Base-by-base conservation (phyloP, 2,113 vertebrate genomes). In the Rattus norvegicus region DNA sequence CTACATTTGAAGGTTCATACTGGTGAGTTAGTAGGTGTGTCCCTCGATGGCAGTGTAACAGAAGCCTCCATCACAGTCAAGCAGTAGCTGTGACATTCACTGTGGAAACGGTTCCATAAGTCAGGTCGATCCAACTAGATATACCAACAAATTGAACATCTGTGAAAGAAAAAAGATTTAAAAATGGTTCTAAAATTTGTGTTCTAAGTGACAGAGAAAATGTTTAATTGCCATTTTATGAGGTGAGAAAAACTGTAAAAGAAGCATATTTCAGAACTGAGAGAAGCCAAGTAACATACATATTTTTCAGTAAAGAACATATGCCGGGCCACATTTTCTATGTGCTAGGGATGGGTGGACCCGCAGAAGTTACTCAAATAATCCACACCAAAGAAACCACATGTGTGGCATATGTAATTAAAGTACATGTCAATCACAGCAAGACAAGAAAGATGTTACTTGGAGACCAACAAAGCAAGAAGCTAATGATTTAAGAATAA, bases 361-460 rank as follows among this genome's bases (percentile, higher is more conserved):
- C 2, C 16, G 83, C 7, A 19, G 72, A 91, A 79, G 22, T 52
- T 47, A 63, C 76, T 91, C 47, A 77, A 87, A 81, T 33, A 85
- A 19, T 56, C 72, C 93, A 28, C 19, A 69, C 10, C 49, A 70
- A 92, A 73, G 3, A 85, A 52, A 76, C n/a, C 61, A 19, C 33
- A 13, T 54, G 39, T 49, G 3, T 87, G 69, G 76, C 85, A 72
- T 2, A 36, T 73, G 33, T 17, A 33, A 73, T 79, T 86, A 81
- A 89, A 69, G 54, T n/a, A 33, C 26, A 93, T 89, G 59, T 75
- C 30, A 95, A 91, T 65, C 80, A 77, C 39, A 56, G 89, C 85
- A 63, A 83, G 67, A 49, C 4, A 97, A 88, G 39, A 59, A 91
- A 83, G 47, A 28, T 7, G 63, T 39, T 30, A 39, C 76, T 88